Evolutionary conservation across 2,888 invertebrate species (phyloP), one percentile per base, ranked within the genome.

Genomic region (Cephus runcator): DNA sequence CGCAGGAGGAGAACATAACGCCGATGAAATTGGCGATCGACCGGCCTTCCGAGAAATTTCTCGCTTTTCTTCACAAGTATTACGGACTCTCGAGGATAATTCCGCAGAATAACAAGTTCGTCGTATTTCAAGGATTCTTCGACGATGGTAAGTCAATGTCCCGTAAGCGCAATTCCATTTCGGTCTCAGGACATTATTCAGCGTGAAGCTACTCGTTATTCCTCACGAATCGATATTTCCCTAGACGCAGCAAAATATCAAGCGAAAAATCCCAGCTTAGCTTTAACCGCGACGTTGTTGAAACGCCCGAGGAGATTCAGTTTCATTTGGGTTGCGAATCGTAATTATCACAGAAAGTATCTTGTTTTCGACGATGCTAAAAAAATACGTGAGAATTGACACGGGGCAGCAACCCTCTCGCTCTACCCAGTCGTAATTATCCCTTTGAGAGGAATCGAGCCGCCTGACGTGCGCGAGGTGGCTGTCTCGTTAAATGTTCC

Each of bases 1-100:
- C 23, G 31, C 91, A 96, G 94, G 95, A 95, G 83, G 95, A 95
- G 91, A 93, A 94, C 76, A 92, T 95, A 73, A 91, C 92, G 75
- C 95, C 96, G 0, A 92, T 94, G 4, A 95, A 96, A 89, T 92
- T 98, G 86, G 98, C 99, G 0, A 96, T 99, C 81, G 99, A 99
- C 92, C 94, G 97, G 69, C 99, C 99, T 0, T 98, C 98, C 0
- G 94, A 95, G 75, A 98, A 98, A 91, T 95, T 98, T 87, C 93
- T 97, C 83, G 94, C 94, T 56, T 99, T 99, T 92, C 92, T 99
- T 33, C 93, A 93, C 69, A 97, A 97, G 90, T 96, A 98, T 91
- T 99, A 98, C 91, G 93, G 94, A 36, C 90, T 94, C 69, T 88
- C 91, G 69, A 89, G 90, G 80, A 94, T 95, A 31, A 94, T 97